phyloP scores from a whole-genome alignment of 2,888 invertebrate genomes.

The Drosophila kanekoi region DNA sequence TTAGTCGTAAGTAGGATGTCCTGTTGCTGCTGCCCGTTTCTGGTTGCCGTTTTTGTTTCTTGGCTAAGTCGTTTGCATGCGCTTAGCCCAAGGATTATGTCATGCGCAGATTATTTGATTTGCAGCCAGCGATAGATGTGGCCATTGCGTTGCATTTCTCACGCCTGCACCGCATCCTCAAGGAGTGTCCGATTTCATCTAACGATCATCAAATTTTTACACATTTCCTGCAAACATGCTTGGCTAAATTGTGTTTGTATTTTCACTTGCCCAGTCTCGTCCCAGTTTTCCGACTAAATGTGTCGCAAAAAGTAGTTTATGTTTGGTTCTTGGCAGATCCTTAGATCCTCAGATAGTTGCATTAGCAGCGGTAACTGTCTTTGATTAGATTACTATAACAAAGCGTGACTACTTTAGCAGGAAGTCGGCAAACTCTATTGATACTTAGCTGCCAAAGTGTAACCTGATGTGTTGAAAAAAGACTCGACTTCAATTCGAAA shows the following conservation, averaged over 20 bases:
- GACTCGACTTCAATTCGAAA: background rate
- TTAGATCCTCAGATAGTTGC: slow-evolving; percentile 52
- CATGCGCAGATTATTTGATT: slow-evolving; percentile 68
- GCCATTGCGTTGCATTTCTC: slow-evolving; percentile 75
- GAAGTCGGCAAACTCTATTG: slow-evolving; percentile 31
- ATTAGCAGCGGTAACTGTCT: slow-evolving; percentile 66
- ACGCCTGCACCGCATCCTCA: slow-evolving; percentile 55
- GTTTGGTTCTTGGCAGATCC: slow-evolving; percentile 1
- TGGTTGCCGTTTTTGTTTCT: slow-evolving; percentile 47
- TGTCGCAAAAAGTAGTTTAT: slow-evolving; percentile 29
- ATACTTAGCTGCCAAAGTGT: slow-evolving; percentile 16
- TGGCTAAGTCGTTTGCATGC: slow-evolving; percentile 70
- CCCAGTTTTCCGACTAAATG: slow-evolving; percentile 60
- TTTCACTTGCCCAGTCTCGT: slow-evolving; percentile 53
- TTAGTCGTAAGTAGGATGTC: slow-evolving; percentile 75
- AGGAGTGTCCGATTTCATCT: slow-evolving; percentile 69
- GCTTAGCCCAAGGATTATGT: slow-evolving; percentile 70
- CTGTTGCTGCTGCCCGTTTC: slow-evolving; percentile 56
- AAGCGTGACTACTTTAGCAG: slow-evolving; percentile 6
- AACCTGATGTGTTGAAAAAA: slow-evolving; percentile 4
- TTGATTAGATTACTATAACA: slow-evolving; percentile 67
- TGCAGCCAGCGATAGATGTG: slow-evolving; percentile 53
- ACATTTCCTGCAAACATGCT: slow-evolving; percentile 63
- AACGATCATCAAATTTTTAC: slow-evolving; percentile 61
- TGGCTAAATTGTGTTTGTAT: slow-evolving; percentile 62